A percentile compares a stretch with the other conserved stretches of the same genome.
Evolutionary conservation across 2,113 vertebrate genomes (phyloP).

Genomic region (Tachysurus fulvidraco): DNA sequence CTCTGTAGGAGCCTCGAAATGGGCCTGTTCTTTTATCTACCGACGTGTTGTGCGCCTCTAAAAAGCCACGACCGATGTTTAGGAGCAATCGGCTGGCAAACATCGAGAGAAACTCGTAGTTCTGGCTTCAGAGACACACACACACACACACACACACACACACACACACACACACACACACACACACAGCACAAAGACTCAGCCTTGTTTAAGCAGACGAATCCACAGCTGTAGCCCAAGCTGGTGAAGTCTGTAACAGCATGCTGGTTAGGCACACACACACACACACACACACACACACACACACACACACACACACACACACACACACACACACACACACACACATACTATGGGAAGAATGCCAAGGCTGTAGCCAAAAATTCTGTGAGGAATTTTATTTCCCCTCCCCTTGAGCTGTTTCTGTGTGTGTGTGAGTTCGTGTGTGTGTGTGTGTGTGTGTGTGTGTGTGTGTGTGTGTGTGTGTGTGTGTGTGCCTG

Average conservation of each 20-base stretch:
- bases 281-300: constrained; percentile 51
- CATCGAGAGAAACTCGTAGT: constrained; percentile 50
- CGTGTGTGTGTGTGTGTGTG: constrained; percentile 9
- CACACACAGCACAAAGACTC: constrained; percentile 51
- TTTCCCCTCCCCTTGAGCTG: constrained; percentile 50
- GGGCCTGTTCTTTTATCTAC: constrained; percentile 70
- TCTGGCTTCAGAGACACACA: constrained; percentile 31
- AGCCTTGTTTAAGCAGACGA: constrained; percentile 53
- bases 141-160: constrained; percentile 41
- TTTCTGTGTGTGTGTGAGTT: background rate
- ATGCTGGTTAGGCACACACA: constrained; percentile 36
- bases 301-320: constrained; percentile 52
- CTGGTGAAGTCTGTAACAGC: constrained; percentile 49
- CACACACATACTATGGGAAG: constrained; percentile 48
- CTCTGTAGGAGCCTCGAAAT: constrained; percentile 66
- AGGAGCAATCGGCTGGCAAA: constrained; percentile 64
- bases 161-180: constrained; percentile 56
- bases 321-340: constrained; percentile 54
- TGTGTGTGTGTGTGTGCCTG: constrained; percentile 26
- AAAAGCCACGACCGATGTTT: constrained; percentile 56
- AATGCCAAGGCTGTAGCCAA: constrained; percentile 42
- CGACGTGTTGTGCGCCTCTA: constrained; percentile 49
- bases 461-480: constrained; percentile 27
- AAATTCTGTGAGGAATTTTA: constrained; percentile 61
- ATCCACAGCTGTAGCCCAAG: constrained; percentile 58